Conservation (phyloP, 2,888 invertebrate genomes). For the Melolontha melolontha region DNA sequence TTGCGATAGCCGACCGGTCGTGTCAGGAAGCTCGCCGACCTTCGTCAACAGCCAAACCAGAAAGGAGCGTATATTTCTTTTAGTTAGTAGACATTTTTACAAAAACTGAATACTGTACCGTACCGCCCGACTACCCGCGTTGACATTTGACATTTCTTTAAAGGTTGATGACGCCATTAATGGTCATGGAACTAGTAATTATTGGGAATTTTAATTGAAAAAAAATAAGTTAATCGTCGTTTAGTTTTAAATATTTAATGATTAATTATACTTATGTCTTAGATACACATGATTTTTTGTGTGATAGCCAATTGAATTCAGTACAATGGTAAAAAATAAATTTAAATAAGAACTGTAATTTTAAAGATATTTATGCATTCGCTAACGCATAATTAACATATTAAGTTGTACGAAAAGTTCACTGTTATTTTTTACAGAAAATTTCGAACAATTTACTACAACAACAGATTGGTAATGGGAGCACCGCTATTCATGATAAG, state of each 20-base stretch:
- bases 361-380: too few relatives aligned
- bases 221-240: not conserved
- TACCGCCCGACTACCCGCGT: conserved; percentile 3
- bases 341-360: too few relatives aligned
- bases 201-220: not conserved
- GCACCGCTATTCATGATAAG: too few relatives aligned
- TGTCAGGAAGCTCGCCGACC: conserved; percentile 19
- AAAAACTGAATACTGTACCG: not conserved
- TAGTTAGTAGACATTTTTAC: conserved; percentile 18
- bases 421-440: too few relatives aligned
- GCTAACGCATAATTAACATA: too few relatives aligned
- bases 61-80: conserved; percentile 14
- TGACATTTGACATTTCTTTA: conserved; percentile 34
- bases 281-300: not conserved
- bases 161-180: conserved; percentile 24
- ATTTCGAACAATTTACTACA: too few relatives aligned
- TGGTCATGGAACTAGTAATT: conserved; percentile 23
- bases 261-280: not conserved
- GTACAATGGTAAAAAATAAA: too few relatives aligned
- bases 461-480: too few relatives aligned
- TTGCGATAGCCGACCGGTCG: conserved; percentile 3
- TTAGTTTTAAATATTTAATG: not conserved
- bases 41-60: conserved; percentile 19
- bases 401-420: too few relatives aligned
- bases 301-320: too few relatives aligned